Conservation (phyloP, 2,113 vertebrate genomes). For the Silurus glanis region DNA sequence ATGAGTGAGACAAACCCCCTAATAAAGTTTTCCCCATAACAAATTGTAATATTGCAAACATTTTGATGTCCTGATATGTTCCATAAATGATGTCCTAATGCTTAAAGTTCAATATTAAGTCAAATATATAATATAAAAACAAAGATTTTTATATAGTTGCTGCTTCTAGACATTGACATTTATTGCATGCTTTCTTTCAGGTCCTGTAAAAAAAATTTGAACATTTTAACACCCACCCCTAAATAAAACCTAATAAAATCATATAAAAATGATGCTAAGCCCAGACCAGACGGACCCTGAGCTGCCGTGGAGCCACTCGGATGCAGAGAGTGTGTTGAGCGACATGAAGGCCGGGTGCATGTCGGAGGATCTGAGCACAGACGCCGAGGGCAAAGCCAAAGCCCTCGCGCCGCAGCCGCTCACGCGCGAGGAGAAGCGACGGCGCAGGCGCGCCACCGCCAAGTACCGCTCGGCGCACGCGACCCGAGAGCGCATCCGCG, state of each 20-base stretch:
- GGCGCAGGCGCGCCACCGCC: conserved; percentile 72
- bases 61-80: too few relatives aligned
- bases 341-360: conserved; percentile 76
- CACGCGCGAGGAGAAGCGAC: conserved; percentile 88
- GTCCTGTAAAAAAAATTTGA: background rate
- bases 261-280: conserved; percentile 87
- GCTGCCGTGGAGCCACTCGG: conserved; percentile 77
- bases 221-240: background rate
- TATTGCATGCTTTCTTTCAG: conserved; percentile 12
- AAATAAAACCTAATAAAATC: background rate
- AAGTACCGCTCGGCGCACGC: conserved; percentile 78
- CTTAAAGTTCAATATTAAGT: too few relatives aligned
- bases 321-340: conserved; percentile 84
- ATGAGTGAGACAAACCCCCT: background rate
- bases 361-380: conserved; percentile 77
- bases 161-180: background rate
- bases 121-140: too few relatives aligned
- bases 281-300: conserved; percentile 87
- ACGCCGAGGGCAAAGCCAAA: conserved; percentile 69
- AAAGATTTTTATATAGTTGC: too few relatives aligned
- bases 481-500: conserved; percentile 78
- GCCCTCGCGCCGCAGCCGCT: conserved; percentile 78
- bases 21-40: background rate
- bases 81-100: too few relatives aligned
- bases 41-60: background rate